A percentile compares a stretch with the other conserved stretches of the same genome.
phyloP scores from a whole-genome alignment of 2,888 invertebrate genomes.

The Barypeithes pellucidus region DNA sequence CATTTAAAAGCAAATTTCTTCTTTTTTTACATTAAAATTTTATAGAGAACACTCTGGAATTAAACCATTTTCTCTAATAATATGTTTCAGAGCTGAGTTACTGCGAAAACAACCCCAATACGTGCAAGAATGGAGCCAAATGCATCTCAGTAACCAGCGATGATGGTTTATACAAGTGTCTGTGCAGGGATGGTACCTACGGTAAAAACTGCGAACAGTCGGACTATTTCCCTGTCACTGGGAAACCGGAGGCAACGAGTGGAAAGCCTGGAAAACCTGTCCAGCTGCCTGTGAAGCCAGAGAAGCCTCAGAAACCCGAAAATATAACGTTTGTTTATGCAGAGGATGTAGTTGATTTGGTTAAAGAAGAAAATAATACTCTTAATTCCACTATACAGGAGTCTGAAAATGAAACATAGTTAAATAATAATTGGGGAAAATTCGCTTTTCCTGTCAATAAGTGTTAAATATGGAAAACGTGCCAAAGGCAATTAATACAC shows the following conservation, averaged over 20 bases:
- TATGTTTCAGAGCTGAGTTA: slow-evolving; percentile 80
- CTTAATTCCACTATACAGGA: neutral
- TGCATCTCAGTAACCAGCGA: slow-evolving; percentile 85
- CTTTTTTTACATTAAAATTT: too few relatives aligned
- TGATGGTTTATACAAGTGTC: slow-evolving; percentile 84
- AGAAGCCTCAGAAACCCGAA: slow-evolving; percentile 28
- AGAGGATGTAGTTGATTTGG: neutral
- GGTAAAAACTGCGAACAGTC: slow-evolving; percentile 73
- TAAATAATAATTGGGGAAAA: too few relatives aligned
- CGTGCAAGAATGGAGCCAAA: slow-evolving; percentile 86
- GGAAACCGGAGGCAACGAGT: slow-evolving; percentile 1
- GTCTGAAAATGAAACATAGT: slow-evolving; percentile 14
- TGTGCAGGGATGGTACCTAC: slow-evolving; percentile 82
- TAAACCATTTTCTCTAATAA: neutral
- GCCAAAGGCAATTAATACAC: too few relatives aligned
- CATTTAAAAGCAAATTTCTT: too few relatives aligned
- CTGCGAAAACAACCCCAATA: slow-evolving; percentile 84
- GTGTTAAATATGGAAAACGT: too few relatives aligned
- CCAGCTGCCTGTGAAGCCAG: neutral
- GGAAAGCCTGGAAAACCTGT: neutral
- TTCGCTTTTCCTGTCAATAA: too few relatives aligned
- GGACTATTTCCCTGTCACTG: slow-evolving; percentile 19
- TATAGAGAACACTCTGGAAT: neutral
- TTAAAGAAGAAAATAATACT: neutral
- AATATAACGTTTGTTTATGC: slow-evolving; percentile 37